These are phyloP conservation scores for Periophthalmus modestus DNA, from an alignment of 2,113 vertebrate genomes.

Conservation along the genomic window DNA sequence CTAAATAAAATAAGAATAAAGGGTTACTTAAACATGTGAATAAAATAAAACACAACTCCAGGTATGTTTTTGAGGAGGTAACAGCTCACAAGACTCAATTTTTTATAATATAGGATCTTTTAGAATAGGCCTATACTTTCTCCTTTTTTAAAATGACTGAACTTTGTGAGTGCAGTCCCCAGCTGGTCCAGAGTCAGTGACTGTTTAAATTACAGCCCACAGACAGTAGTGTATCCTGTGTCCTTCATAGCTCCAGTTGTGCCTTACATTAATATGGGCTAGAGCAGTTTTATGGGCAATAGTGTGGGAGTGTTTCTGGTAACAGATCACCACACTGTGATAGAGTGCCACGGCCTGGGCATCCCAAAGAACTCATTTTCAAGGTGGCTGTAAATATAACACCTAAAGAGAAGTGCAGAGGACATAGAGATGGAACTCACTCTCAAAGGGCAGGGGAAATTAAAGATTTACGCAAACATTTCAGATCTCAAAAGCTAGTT, in stretches of 20 bases:
- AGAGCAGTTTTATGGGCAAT: conserved; percentile 70
- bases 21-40: too few relatives aligned
- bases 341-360: conserved; percentile 59
- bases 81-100: too few relatives aligned
- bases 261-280: conserved; percentile 59
- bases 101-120: too few relatives aligned
- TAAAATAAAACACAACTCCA: too few relatives aligned
- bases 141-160: background rate
- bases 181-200: conserved; percentile 34
- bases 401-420: conserved; percentile 49
- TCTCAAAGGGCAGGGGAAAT: background rate
- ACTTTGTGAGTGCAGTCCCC: background rate
- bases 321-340: conserved; percentile 66
- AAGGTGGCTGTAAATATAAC: conserved; percentile 67
- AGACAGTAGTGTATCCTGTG: conserved; percentile 40
- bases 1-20: too few relatives aligned
- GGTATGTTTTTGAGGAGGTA: too few relatives aligned
- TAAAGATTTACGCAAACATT: background rate
- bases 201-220: conserved; percentile 66
- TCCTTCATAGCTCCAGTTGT: conserved; percentile 61
- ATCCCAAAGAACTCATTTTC: conserved; percentile 70
- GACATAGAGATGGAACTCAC: conserved; percentile 12
- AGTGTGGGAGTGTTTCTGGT: conserved; percentile 65
- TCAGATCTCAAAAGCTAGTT: too few relatives aligned
- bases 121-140: background rate